Percentiles rank a stretch among this genome's conserved stretches.
Evolutionary conservation across 2,888 invertebrate species (phyloP).

Genomic region (Diaprepes abbreviatus): DNA sequence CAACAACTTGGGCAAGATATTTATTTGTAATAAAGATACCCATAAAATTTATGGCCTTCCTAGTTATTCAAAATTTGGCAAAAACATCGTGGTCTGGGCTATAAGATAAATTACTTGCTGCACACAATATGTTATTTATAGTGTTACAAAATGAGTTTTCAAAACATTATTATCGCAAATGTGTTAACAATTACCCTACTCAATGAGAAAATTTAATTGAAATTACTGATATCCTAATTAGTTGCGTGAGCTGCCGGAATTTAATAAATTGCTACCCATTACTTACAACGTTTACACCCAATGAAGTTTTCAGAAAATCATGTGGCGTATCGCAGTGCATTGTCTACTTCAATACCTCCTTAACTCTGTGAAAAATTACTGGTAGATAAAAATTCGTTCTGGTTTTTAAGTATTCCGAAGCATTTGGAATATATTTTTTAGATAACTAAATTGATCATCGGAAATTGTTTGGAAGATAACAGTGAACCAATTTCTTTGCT

Average conservation of each 20-base stretch:
- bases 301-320: slow-evolving; percentile 15
- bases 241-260: background rate
- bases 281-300: background rate
- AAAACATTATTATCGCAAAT: background rate
- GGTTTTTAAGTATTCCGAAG: slow-evolving; percentile 1
- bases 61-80: no score
- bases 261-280: background rate
- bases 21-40: no score
- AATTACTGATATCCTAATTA: background rate
- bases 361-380: background rate
- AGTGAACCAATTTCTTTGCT: background rate
- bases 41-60: no score
- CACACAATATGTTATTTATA: no score
- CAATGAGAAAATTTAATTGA: background rate
- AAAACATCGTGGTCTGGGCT: no score
- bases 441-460: background rate
- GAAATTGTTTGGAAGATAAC: background rate
- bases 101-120: no score
- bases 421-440: background rate
- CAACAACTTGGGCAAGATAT: no score
- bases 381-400: background rate
- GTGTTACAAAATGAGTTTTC: no score
- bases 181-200: background rate
- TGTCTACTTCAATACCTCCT: background rate
- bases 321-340: slow-evolving; percentile 5